Evolutionary conservation across 2,113 vertebrate species (phyloP).

Genomic region (Struthio camelus): DNA sequence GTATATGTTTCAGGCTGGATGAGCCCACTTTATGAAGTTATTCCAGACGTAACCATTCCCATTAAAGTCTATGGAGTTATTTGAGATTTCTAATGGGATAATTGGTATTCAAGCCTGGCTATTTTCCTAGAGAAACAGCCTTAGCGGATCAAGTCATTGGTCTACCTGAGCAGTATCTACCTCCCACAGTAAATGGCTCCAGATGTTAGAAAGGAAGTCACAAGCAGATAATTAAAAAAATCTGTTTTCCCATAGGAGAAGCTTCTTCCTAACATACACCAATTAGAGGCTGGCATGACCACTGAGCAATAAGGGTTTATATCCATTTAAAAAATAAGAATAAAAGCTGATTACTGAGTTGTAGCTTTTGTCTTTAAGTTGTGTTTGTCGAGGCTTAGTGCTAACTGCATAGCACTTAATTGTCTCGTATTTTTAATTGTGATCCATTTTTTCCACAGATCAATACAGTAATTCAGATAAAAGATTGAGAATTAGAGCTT

Average conservation of each 20-base stretch:
- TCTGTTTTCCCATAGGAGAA: neutral
- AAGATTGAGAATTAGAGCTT: conserved; percentile 7
- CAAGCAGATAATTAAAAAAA: neutral
- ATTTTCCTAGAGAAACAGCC: neutral
- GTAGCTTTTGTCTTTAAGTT: neutral
- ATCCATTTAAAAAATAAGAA: neutral
- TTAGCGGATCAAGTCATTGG: neutral
- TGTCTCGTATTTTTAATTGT: conserved; percentile 51
- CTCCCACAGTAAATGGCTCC: neutral
- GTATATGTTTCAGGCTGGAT: neutral
- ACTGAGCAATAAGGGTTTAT: neutral
- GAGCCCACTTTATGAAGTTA: neutral
- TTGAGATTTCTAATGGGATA: neutral
- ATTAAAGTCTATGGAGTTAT: neutral
- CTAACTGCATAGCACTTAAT: conserved; percentile 43
- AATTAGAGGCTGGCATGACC: neutral
- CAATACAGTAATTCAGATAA: conserved; percentile 48
- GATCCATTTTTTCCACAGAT: conserved; percentile 22
- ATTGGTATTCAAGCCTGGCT: neutral
- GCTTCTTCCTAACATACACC: neutral
- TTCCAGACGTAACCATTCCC: neutral
- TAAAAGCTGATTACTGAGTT: neutral
- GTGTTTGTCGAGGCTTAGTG: neutral
- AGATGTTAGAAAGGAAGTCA: neutral
- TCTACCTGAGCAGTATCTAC: neutral